Percentiles rank a stretch among this genome's conserved stretches.
phyloP scores from a whole-genome alignment of 2,888 invertebrate species.

The Cephonodes hylas region DNA sequence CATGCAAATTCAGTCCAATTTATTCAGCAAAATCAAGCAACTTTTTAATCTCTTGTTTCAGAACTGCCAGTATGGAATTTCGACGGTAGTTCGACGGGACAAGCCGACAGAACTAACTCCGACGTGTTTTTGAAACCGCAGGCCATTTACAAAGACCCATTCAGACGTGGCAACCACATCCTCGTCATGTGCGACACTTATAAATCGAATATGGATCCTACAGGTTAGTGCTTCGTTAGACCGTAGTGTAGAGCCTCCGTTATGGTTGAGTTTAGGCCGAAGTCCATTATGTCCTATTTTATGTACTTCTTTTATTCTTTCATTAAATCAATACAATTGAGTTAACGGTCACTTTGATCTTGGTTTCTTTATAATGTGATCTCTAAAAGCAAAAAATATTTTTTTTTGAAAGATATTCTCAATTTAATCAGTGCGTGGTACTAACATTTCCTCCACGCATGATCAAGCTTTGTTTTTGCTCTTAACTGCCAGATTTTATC shows the following conservation, averaged over 20 bases:
- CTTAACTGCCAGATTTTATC: no score
- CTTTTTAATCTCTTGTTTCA: conserved; percentile 52
- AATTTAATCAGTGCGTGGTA: no score
- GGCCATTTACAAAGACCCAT: conserved; percentile 97
- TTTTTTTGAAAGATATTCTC: no score
- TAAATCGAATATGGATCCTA: conserved; percentile 91
- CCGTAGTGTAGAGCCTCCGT: not conserved
- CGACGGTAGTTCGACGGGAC: conserved; percentile 96
- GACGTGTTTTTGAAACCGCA: conserved; percentile 95
- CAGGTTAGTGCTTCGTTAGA: conserved; percentile 72
- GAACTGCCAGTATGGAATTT: conserved; percentile 96
- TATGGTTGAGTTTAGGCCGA: no score
- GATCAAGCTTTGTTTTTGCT: no score
- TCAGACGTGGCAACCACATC: conserved; percentile 93
- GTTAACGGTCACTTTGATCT: no score
- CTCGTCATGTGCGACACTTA: conserved; percentile 95
- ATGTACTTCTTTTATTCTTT: no score
- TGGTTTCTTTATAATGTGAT: no score
- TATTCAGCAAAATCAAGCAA: not conserved
- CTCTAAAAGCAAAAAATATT: no score
- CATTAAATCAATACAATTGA: no score
- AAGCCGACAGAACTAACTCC: conserved; percentile 92
- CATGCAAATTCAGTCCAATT: not conserved
- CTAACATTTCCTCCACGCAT: no score
- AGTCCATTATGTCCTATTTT: no score